Conservation (phyloP, 2,888 invertebrate species). For the Amblyjoppa proteus region DNA sequence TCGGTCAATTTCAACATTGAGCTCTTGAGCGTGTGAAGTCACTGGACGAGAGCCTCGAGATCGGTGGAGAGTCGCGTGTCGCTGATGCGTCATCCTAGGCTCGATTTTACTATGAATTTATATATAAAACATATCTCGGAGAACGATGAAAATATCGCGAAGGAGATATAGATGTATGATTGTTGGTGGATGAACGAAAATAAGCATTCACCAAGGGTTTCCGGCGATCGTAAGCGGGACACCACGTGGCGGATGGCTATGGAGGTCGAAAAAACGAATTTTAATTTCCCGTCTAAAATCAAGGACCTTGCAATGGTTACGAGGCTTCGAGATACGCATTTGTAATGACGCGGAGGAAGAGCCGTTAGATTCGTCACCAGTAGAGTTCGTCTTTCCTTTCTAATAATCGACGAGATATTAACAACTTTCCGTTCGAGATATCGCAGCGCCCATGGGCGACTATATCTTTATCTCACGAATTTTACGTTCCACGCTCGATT, state of each 20-base stretch:
- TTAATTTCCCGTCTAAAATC: conserved; percentile 12
- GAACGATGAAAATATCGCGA: conserved; percentile 28
- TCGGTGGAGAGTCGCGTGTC: conserved; percentile 25
- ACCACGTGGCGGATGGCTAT: neutral
- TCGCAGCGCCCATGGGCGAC: neutral
- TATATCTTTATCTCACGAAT: conserved; percentile 36
- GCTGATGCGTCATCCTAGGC: conserved; percentile 45
- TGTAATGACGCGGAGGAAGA: neutral
- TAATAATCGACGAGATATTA: neutral
- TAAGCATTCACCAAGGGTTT: conserved; percentile 15
- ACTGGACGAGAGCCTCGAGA: conserved; percentile 45
- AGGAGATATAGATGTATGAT: conserved; percentile 10
- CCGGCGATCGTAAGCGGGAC: neutral
- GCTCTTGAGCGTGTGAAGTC: conserved; percentile 8
- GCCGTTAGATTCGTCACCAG: conserved; percentile 11
- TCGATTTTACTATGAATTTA: conserved; percentile 26
- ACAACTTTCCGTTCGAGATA: conserved; percentile 24
- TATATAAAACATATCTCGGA: neutral
- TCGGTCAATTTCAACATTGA: conserved; percentile 39
- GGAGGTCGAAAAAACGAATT: conserved; percentile 20
- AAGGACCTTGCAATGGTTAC: conserved; percentile 34
- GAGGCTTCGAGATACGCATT: conserved; percentile 20
- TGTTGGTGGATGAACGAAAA: conserved; percentile 34
- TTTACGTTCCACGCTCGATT: conserved; percentile 12
- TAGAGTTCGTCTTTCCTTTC: neutral